Evolutionary conservation across 2,888 invertebrate species (phyloP).

Genomic region (Noctua comes): DNA sequence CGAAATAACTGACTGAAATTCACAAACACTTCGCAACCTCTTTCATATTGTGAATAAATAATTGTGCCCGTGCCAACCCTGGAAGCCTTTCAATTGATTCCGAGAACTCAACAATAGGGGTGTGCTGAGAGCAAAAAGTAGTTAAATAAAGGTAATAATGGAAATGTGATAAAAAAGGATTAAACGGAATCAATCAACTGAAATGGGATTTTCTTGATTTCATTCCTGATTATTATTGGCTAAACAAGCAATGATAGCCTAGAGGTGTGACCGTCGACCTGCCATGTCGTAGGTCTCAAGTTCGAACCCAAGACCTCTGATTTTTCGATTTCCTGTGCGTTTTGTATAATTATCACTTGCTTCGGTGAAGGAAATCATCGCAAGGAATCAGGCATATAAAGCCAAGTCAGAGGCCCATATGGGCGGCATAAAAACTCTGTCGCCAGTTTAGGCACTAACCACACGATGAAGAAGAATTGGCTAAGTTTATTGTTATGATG

Average conservation of each 20-base stretch:
- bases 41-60: conserved; percentile 43
- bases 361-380: no score
- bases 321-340: no score
- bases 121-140: conserved; percentile 9
- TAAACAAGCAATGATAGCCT: no score
- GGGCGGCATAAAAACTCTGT: no score
- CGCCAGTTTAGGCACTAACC: no score
- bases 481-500: not conserved
- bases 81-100: conserved; percentile 42
- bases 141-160: not conserved
- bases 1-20: conserved; percentile 28
- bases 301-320: no score
- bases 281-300: no score
- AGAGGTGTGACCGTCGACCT: no score
- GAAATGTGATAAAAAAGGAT: conserved; percentile 19
- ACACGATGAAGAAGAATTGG: no score
- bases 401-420: no score
- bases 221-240: not conserved
- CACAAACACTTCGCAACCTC: conserved; percentile 28
- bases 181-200: conserved; percentile 17
- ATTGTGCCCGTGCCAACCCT: conserved; percentile 35
- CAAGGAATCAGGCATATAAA: no score
- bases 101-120: conserved; percentile 29
- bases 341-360: no score
- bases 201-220: conserved; percentile 5